These are phyloP conservation scores for Pycnomerus fuliginosus DNA, from an alignment of 2,888 invertebrate genomes.

Conservation along the genomic window DNA sequence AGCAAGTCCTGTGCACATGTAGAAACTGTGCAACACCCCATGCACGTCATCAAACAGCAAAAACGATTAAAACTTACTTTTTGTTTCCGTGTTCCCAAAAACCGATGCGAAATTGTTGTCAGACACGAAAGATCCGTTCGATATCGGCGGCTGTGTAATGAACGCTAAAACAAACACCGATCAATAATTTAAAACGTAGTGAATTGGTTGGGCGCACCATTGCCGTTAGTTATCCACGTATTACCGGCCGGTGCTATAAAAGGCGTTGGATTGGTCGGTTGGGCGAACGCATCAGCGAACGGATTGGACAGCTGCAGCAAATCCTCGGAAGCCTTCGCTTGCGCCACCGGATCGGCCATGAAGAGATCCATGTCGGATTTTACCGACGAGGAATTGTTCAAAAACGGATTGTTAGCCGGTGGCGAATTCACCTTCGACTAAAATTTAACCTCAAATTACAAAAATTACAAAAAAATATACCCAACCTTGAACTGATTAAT, in stretches of 20 bases:
- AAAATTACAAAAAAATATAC: background rate
- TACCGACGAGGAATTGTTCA: conserved; percentile 54
- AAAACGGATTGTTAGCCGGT: conserved; percentile 81
- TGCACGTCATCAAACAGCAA: conserved; percentile 23
- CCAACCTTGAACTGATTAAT: conserved; percentile 92
- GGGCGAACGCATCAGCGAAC: conserved; percentile 70
- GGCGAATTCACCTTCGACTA: conserved; percentile 69
- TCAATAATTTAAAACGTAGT: background rate
- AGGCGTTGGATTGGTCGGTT: conserved; percentile 23
- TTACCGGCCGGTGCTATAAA: conserved; percentile 43
- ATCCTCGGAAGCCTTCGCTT: conserved; percentile 80
- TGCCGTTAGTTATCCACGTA: conserved; percentile 60
- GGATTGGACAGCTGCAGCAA: conserved; percentile 87
- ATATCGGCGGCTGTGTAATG: conserved; percentile 45
- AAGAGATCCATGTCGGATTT: conserved; percentile 74
- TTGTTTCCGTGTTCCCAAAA: conserved; percentile 73
- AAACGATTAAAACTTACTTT: conserved; percentile 37
- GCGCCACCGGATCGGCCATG: conserved; percentile 56
- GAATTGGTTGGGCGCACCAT: conserved; percentile 41
- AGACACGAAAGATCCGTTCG: conserved; percentile 66
- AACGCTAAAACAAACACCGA: conserved; percentile 43
- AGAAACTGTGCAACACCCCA: conserved; percentile 30
- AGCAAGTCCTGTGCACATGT: conserved; percentile 17
- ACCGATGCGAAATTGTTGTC: conserved; percentile 87
- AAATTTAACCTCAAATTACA: conserved; percentile 25